Conservation (phyloP, 2,888 invertebrate species). For the Hydraecia micacea region DNA sequence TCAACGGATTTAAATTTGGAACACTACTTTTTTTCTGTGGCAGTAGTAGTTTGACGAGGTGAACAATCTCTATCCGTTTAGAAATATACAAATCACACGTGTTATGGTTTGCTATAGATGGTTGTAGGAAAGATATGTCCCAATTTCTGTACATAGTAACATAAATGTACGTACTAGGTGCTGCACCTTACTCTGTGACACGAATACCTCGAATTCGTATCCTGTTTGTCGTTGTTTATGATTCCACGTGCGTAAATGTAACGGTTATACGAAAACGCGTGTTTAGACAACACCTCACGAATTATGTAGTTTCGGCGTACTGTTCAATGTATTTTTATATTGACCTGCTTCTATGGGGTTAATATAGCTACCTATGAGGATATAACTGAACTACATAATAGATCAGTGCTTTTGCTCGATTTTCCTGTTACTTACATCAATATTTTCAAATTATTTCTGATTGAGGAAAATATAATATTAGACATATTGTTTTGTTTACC, state of each 20-base stretch:
- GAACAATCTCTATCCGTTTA: constrained; percentile 86
- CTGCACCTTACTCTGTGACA: constrained; percentile 77
- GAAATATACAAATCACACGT: constrained; percentile 58
- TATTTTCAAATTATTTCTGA: constrained; percentile 16
- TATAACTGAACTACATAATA: neutral
- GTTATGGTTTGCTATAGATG: constrained; percentile 23
- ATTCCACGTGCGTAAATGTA: constrained; percentile 79
- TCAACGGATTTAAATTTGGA: constrained; percentile 88
- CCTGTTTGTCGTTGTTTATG: constrained; percentile 79
- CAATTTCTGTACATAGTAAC: constrained; percentile 37
- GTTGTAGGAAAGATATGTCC: constrained; percentile 22
- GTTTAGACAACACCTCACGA: constrained; percentile 68
- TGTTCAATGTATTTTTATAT: constrained; percentile 56
- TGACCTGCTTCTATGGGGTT: constrained; percentile 24
- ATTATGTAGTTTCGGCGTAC: constrained; percentile 61
- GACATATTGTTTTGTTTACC: neutral
- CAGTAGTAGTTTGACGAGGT: constrained; percentile 84
- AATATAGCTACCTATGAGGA: neutral
- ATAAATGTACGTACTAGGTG: constrained; percentile 66
- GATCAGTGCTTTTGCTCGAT: neutral
- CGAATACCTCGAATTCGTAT: constrained; percentile 79
- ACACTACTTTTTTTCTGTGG: constrained; percentile 81
- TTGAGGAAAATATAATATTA: constrained; percentile 29
- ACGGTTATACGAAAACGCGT: constrained; percentile 82
- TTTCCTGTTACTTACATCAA: constrained; percentile 17